Percentiles rank a stretch among this genome's conserved stretches.
Conservation (phyloP, 1,140 invertebrate genomes). For the Drosophila murphyi region DNA sequence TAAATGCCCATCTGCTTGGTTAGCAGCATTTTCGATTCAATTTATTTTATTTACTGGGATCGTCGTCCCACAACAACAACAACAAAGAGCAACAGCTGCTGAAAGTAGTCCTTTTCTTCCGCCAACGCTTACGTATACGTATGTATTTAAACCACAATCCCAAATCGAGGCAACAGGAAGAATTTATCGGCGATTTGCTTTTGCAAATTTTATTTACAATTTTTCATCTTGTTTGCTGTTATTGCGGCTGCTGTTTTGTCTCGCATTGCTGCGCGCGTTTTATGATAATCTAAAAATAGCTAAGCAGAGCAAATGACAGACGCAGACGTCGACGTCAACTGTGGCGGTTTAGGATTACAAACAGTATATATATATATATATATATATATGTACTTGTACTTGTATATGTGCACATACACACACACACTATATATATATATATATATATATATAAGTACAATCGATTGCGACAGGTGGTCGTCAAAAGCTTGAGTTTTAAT, state of each 20-base stretch:
- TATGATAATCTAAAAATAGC: slow-evolving; percentile 69
- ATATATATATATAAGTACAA: neutral
- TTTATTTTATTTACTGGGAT: slow-evolving; percentile 5
- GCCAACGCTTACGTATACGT: neutral
- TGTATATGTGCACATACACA: neutral
- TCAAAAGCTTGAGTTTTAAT: neutral
- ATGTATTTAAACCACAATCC: too few relatives aligned
- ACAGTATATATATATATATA: neutral
- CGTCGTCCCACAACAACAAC: slow-evolving; percentile 4
- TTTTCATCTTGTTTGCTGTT: slow-evolving; percentile 30
- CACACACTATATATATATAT: neutral
- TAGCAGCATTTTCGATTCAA: slow-evolving; percentile 7
- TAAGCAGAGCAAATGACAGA: slow-evolving; percentile 53
- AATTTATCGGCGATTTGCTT: slow-evolving; percentile 29
- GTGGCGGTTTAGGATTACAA: slow-evolving; percentile 39
- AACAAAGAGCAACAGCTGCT: slow-evolving; percentile 15
- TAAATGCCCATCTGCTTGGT: slow-evolving; percentile 6
- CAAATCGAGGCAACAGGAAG: slow-evolving; percentile 27
- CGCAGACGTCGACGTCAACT: slow-evolving; percentile 12
- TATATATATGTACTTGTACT: neutral
- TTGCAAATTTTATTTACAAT: slow-evolving; percentile 22
- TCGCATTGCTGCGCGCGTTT: slow-evolving; percentile 52
- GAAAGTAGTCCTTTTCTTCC: slow-evolving; percentile 27
- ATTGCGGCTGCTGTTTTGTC: slow-evolving; percentile 46
- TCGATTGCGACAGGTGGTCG: slow-evolving; percentile 25